phyloP scores from a whole-genome alignment of 2,888 invertebrate genomes.

The Hyalella azteca region DNA sequence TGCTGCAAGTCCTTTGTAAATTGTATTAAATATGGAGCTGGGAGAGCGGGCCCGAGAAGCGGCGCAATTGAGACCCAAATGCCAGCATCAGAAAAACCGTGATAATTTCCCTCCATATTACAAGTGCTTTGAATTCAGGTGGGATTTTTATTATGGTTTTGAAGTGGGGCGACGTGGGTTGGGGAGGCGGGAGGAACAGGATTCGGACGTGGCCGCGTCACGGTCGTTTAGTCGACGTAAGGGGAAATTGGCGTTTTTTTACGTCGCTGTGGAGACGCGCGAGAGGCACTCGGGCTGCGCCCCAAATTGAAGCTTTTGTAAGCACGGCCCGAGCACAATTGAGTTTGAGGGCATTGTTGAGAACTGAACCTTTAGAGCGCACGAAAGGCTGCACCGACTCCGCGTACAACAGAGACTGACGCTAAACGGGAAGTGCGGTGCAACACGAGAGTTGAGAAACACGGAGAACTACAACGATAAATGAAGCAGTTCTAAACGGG shows the following conservation, averaged over 20 bases:
- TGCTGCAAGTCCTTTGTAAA: too few species aligned
- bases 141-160: not conserved
- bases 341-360: not conserved
- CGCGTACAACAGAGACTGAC: too few species aligned
- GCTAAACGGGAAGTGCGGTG: too few species aligned
- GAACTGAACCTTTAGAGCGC: not conserved
- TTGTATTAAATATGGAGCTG: too few species aligned
- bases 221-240: not conserved
- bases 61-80: too few species aligned
- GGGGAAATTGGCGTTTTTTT: not conserved
- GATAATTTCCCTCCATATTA: not conserved
- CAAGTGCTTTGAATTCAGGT: slow-evolving; percentile 10
- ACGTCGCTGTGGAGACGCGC: not conserved
- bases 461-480: too few species aligned
- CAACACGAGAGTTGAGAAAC: too few species aligned
- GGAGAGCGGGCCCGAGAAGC: too few species aligned
- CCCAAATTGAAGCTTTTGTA: not conserved
- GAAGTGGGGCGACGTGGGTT: not conserved
- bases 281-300: not conserved
- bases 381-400: not conserved
- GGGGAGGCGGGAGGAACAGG: not conserved
- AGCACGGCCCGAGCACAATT: not conserved
- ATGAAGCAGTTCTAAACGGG: too few species aligned
- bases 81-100: too few species aligned
- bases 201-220: not conserved